Conservation (phyloP, 2,888 invertebrate species). For the Hetaerina titia region DNA sequence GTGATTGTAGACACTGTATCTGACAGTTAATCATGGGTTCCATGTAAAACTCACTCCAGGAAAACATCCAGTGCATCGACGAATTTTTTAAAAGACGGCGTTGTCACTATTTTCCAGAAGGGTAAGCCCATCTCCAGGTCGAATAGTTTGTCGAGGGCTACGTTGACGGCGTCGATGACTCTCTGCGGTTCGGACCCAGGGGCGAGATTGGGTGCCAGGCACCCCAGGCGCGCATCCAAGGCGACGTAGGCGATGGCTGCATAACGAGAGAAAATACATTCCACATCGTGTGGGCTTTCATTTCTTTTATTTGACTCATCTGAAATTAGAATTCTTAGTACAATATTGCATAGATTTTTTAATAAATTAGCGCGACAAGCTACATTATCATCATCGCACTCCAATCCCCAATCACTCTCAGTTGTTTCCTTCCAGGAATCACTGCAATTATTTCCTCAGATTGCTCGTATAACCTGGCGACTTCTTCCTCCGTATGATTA, state of each 20-base stretch:
- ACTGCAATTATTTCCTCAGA: no score
- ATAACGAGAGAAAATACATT: slow-evolving; percentile 68
- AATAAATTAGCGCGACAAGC: no score
- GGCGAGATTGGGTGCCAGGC: slow-evolving; percentile 84
- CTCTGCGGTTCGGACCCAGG: slow-evolving; percentile 89
- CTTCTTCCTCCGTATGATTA: no score
- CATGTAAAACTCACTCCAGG: background rate
- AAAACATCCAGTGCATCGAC: slow-evolving; percentile 28
- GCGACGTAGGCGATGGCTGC: slow-evolving; percentile 92
- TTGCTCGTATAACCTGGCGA: no score
- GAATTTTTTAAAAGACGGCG: background rate
- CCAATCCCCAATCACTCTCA: no score
- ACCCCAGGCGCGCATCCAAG: slow-evolving; percentile 91
- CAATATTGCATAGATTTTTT: no score
- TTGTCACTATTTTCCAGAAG: background rate
- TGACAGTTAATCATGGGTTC: background rate
- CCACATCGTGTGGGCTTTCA: slow-evolving; percentile 73
- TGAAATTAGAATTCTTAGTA: no score
- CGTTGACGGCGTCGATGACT: slow-evolving; percentile 86
- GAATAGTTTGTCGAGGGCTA: background rate
- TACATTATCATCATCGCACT: no score
- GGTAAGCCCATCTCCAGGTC: background rate
- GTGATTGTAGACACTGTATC: background rate
- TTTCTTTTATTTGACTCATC: no score
- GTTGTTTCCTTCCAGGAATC: no score